phyloP scores from a whole-genome alignment of 2,113 vertebrate species.

The Theropithecus gelada region DNA sequence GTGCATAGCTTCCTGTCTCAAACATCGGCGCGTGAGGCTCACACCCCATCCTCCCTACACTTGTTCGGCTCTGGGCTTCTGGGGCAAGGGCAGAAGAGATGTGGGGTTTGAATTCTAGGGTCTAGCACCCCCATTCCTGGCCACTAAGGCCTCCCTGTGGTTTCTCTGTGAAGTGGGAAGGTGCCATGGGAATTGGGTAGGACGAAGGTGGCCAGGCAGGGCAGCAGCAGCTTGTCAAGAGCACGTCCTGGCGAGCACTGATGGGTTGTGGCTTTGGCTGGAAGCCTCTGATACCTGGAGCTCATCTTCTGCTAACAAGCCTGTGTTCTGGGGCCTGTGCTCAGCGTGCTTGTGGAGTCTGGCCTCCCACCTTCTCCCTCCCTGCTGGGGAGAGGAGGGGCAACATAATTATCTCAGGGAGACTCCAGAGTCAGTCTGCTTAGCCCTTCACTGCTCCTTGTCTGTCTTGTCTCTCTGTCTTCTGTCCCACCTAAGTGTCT shows the following conservation, averaged over 20 bases:
- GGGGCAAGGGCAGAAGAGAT: neutral
- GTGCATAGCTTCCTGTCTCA: neutral
- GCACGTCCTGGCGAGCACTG: conserved; percentile 32
- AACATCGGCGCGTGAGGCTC: neutral
- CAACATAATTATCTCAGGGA: neutral
- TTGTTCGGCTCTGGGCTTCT: neutral
- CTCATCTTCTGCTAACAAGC: neutral
- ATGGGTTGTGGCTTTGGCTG: conserved; percentile 63
- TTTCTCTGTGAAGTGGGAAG: conserved; percentile 29
- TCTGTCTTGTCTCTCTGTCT: neutral
- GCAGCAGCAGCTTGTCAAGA: conserved; percentile 31
- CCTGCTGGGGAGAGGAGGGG: neutral
- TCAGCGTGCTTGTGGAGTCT: neutral
- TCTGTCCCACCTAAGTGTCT: neutral
- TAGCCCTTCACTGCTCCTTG: neutral
- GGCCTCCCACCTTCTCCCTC: neutral
- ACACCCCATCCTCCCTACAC: neutral
- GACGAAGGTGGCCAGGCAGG: conserved; percentile 30
- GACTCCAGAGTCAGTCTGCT: neutral
- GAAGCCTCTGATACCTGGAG: conserved; percentile 39
- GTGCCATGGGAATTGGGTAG: conserved; percentile 63
- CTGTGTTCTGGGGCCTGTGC: neutral
- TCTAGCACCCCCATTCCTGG: neutral
- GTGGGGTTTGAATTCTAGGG: neutral
- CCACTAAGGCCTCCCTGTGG: neutral